Evolutionary conservation across 2,797 vertebrate genomes (phyloP).

Genomic region (Lacerta agilis): DNA sequence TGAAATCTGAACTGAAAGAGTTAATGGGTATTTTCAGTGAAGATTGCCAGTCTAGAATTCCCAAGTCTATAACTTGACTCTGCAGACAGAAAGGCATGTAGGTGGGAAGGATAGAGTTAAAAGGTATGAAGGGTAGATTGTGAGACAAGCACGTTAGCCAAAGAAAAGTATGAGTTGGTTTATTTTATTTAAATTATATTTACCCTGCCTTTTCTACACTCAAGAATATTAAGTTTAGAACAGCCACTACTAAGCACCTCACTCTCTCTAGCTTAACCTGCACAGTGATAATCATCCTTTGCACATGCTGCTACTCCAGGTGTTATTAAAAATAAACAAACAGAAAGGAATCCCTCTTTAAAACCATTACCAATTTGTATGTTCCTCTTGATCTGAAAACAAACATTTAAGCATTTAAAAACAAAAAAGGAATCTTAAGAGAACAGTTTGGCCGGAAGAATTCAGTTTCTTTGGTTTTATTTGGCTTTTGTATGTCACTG

Average conservation of each 20-base stretch:
- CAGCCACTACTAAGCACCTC: not conserved
- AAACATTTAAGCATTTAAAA: not conserved
- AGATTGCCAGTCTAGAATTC: not conserved
- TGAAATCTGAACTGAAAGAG: not conserved
- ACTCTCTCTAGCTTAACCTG: not conserved
- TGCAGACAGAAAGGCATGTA: not conserved
- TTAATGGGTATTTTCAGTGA: not conserved
- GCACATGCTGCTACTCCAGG: not conserved
- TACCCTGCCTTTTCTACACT: not conserved
- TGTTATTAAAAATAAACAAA: not conserved
- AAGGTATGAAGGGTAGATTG: not conserved
- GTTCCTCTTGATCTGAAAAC: not conserved
- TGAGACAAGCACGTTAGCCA: not conserved
- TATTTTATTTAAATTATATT: not conserved
- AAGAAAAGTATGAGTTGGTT: not conserved
- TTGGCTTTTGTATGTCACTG: not conserved
- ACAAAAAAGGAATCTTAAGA: constrained; percentile 6
- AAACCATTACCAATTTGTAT: not conserved
- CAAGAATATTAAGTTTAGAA: not conserved
- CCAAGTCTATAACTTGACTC: not conserved
- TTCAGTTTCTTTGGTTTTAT: not conserved
- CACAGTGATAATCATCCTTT: not conserved
- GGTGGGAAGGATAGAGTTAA: not conserved
- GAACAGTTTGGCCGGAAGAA: not conserved
- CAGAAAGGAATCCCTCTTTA: not conserved